Percentiles rank a stretch among this genome's conserved stretches.
Conservation (phyloP, 2,888 invertebrate species). For the Scaeva pyrastri region DNA sequence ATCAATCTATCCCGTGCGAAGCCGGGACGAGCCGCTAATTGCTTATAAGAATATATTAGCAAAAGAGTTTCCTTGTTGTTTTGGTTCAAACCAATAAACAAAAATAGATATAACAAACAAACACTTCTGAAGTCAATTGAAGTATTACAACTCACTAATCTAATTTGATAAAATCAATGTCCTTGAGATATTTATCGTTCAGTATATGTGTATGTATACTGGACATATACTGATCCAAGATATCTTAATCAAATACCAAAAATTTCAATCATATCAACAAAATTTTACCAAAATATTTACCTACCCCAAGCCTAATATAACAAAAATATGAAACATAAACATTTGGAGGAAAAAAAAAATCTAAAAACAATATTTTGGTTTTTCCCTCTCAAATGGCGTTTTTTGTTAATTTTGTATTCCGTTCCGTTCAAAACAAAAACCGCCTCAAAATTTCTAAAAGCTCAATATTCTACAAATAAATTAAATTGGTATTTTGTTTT, state of each 20-base stretch:
- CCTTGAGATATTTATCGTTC: constrained; percentile 12
- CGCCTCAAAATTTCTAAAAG: not conserved
- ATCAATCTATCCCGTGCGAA: too few species aligned
- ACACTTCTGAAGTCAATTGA: not conserved
- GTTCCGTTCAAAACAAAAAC: not conserved
- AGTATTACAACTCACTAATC: not conserved
- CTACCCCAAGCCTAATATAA: constrained; percentile 22
- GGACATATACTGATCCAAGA: not conserved
- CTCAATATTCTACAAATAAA: not conserved
- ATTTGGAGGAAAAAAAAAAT: not conserved
- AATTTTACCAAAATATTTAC: constrained; percentile 34
- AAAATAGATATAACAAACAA: too few species aligned
- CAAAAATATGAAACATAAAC: not conserved
- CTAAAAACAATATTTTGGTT: constrained; percentile 24
- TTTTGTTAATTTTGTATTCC: too few species aligned
- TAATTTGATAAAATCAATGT: constrained; percentile 1
- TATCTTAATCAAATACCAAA: constrained; percentile 12
- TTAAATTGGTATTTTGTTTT: not conserved
- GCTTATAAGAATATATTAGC: too few species aligned
- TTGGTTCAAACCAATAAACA: too few species aligned
- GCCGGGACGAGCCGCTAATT: too few species aligned
- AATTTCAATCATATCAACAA: constrained; percentile 7
- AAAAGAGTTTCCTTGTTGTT: too few species aligned
- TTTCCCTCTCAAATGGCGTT: constrained; percentile 20
- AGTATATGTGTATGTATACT: not conserved